Base-by-base conservation (phyloP, 2,113 vertebrate species). In the Argyrosomus japonicus region DNA sequence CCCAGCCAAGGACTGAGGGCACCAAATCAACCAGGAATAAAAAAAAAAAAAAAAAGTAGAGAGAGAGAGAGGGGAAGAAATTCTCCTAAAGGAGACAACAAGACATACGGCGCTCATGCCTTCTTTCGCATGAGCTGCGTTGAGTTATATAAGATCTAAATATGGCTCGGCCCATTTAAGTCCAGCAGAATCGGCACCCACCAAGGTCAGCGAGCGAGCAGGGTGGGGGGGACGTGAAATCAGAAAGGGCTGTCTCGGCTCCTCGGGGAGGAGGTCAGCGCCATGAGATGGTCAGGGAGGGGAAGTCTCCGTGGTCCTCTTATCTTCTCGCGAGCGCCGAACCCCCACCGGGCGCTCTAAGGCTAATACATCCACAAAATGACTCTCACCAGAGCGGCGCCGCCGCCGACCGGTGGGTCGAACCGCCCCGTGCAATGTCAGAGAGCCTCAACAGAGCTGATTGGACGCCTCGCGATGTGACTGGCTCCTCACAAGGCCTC, bases 1-100 rank as follows among this genome's bases (percentile, higher is more conserved):
- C 90, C 93, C 87, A 89, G 92, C 94, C 93, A 91, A 89, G 90
- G 92, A 91, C 88, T 83, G 88, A 92, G 94, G 94, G 93, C 94
- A 93, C 81, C 86, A 64, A 93, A 89, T 93, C 94, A 93, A 81
- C 79, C 87, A 89, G 87, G 89, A 90, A 87, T 88, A 87, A 48
- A 78, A 85, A 82, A 89, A 80, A 64, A 72, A 74, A 61, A 53
- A 53, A 65, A 68, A 83, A 53, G 15, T 3, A 63, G 27, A 54
- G 47, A 68, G 63, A 70, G 84, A 51, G 32, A 36, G 32, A 36
- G 74, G 61, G 84, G 82, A 73, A 82, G 84, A 80, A 90, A 88
- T 87, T 80, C 84, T 89, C 87, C 87, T 75, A 56, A 75, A 89
- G 91, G 84, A 90, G 75, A 71, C 85, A 77, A 87, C 76, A 75